Base-by-base conservation (phyloP, 2,113 vertebrate species). In the Malurus alboscapulatus region DNA sequence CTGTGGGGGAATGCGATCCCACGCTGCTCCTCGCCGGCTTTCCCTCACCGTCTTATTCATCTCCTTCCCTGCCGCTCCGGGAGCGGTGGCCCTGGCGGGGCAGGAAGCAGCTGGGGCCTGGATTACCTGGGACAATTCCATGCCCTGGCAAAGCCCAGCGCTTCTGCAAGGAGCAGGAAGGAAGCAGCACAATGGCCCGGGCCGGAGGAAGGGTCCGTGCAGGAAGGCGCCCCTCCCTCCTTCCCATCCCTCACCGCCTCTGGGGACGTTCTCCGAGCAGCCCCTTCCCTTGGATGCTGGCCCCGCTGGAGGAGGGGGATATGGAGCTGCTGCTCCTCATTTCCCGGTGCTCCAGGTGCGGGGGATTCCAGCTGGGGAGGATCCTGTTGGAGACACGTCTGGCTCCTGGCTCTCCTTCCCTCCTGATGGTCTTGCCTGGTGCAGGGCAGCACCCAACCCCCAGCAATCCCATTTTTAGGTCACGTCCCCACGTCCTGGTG, bases 31-130 rank as follows among this genome's bases (percentile, higher is more conserved):
- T 79, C 2, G 0, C 57, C 0, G 6, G 7, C 17, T 83, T 89
- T 72, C 59, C 77, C 68, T 45, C 19, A 67, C 63, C 0, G 0
- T 30, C 81, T 91, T 47, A 42, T 53, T 72, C 85, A 54, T 69
- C 58, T 93, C 90, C 78, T 94, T 94, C 88, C 87, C 84, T 73
- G 71, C 67, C 10, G 71, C 47, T 26, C 40, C 1, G 0, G 2
- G 68, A 84, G 79, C 0, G 0, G 14, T 1, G 54, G 61, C 87
- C 58, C 76, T 61, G 79, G 34, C 19, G 0, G 45, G 34, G 90
- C 88, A 96, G 96, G 96, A 97, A 96, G 92, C 96, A 96, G 84
- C 94, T 96, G 96, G 58, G 65, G 87, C 36, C 54, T 69, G 90
- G n/a, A 94, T 93, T 90, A 95, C 95, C 94, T 94, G 88, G 63